Base-by-base conservation (phyloP, 2,113 vertebrate species). In the Pao palembangensis region DNA sequence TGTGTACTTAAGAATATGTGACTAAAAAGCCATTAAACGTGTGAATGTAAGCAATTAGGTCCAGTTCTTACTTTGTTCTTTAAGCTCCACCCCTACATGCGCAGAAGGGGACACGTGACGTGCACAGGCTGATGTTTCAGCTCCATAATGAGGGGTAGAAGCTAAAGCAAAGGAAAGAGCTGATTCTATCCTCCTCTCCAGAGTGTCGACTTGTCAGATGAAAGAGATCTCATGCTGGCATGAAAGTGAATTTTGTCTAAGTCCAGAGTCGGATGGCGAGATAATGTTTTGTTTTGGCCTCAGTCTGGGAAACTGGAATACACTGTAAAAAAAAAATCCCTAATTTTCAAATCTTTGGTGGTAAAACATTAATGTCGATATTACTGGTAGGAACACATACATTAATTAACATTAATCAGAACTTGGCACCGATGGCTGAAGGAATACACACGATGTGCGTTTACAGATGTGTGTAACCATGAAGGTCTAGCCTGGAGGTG, bases 261-360 rank as follows among this genome's bases (percentile, higher is more conserved):
- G 58, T 8, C 48, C 42, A 54, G 64, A 65, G 49, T 70, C 31
- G 14, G 72, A 78, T 84, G 56, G 57, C 69, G 53, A 72, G 81
- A 82, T 82, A 82, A 84, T 64, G 51, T 7, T 63, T 71, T 70
- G 66, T 80, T 82, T 42, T 80, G 73, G 44, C 54, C 67, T 66
- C 54, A 20, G 44, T 61, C 19, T 58, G 53, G 61, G 47, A 59
- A 23, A 17, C 47, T 59, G 50, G 58, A 28, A 49, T 59, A 50
- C 55, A 69, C 53, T 61, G n/a, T 41, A 55, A 64, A 78, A 61
- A 51, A 46, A 46, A 46, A 46, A n/a, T n/a, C n/a, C n/a, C n/a
- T 34, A 2, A 6, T 34, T 10, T 34, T 34, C 8, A 34, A 34
- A 34, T 34, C 31, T 34, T 34, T 8, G 6, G 8, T 8, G 10